Conservation (phyloP, 2,797 vertebrate genomes). For the Coranthus polyacanthus region DNA sequence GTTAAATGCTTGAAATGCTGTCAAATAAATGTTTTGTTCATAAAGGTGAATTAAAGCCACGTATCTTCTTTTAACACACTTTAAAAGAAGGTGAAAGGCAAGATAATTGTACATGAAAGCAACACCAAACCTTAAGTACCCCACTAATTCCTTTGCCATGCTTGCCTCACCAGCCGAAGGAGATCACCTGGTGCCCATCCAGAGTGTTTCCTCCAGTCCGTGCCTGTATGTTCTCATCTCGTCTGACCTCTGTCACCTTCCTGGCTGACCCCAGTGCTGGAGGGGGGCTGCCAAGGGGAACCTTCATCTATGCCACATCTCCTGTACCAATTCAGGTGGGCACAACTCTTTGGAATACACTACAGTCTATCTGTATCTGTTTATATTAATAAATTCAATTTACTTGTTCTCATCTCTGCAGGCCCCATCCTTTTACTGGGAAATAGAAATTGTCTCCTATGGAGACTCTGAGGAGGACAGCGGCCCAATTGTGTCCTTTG, state of each 20-base stretch:
- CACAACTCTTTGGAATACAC: background rate
- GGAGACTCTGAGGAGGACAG: conserved; percentile 98
- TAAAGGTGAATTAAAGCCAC: no score
- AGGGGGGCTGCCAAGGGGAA: conserved; percentile 95
- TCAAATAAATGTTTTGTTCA: no score
- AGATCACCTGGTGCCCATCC: conserved; percentile 97
- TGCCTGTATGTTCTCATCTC: conserved; percentile 98
- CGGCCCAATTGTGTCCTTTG: conserved; percentile 97
- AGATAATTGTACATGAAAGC: no score
- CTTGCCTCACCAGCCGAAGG: conserved; percentile 88
- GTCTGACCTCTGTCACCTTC: conserved; percentile 96
- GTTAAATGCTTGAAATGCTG: no score
- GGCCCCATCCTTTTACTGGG: conserved; percentile 99
- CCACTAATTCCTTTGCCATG: conserved; percentile 10
- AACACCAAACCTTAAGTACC: no score
- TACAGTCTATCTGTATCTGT: background rate
- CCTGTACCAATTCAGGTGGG: conserved; percentile 94
- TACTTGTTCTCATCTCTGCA: conserved; percentile 60
- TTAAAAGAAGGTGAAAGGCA: background rate
- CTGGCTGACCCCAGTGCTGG: conserved; percentile 97
- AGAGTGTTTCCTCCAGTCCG: conserved; percentile 96
- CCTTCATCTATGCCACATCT: conserved; percentile 97
- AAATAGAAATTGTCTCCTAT: conserved; percentile 98
- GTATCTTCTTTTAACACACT: no score
- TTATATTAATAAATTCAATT: no score